These are phyloP conservation scores for Amphipyra tragopoginis DNA, from an alignment of 2,888 invertebrate species.

Conservation along the genomic window DNA sequence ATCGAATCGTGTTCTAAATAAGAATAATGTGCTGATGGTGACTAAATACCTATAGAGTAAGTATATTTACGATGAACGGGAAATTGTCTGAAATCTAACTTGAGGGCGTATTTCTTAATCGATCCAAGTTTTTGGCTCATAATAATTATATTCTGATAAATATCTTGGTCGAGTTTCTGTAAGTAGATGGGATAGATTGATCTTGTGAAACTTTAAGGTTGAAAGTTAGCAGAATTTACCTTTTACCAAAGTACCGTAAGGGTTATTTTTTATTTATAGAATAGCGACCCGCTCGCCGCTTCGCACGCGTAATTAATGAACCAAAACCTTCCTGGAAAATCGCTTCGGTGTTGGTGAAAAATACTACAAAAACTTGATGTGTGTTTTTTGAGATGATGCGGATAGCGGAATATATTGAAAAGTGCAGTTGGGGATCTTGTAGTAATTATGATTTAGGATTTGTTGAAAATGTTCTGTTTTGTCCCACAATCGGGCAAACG, in stretches of 20 bases:
- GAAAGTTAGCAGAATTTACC: slow-evolving; percentile 13
- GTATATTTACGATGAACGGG: not conserved
- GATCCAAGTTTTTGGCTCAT: not conserved
- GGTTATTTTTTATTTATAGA: slow-evolving; percentile 31
- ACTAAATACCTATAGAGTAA: no score
- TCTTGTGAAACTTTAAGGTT: slow-evolving; percentile 14
- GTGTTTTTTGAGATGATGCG: no score
- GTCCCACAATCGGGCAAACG: no score
- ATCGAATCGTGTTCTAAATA: no score
- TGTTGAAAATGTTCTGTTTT: no score
- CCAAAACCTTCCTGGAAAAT: slow-evolving; percentile 4
- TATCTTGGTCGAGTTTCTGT: slow-evolving; percentile 3
- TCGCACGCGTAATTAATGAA: slow-evolving; percentile 7
- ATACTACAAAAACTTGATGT: not conserved
- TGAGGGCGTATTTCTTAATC: not conserved
- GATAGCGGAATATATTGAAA: no score
- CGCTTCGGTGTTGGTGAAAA: slow-evolving; percentile 6
- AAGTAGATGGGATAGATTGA: not conserved
- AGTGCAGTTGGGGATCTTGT: no score
- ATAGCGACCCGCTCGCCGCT: not conserved
- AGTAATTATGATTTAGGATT: no score
- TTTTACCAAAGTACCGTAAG: slow-evolving; percentile 12
- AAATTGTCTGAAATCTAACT: not conserved
- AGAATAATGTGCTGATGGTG: no score
- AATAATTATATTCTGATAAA: not conserved